Evolutionary conservation across 2,113 vertebrate species (phyloP), one percentile per base, ranked within the genome.

Genomic region (Psittacus erithacus): DNA sequence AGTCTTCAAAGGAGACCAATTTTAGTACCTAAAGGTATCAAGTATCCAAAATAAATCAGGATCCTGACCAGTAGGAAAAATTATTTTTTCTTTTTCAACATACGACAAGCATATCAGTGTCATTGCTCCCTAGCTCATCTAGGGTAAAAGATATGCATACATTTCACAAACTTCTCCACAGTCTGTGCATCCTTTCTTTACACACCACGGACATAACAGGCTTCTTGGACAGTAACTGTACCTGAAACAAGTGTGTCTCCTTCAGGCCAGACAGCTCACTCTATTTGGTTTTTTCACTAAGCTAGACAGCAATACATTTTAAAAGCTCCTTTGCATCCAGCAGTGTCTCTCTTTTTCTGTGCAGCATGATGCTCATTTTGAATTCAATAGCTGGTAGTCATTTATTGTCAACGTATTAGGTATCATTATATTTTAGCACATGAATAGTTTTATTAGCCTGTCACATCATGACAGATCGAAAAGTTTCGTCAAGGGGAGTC

Each of bases 381-480:
- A 80, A 88, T 86, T 91, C 86, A 68, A 57, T 69, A 90, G 64
- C 79, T 90, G 35, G 59, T 93, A 94, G 85, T 33, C 17, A 96
- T 97, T 96, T 96, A 94, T 89, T 96, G 88, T 92, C 82, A 92
- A 93, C 87, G 49, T 79, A 94, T 83, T 97, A 95, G 79, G 76
- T 67, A 83, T 90, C 88, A 86, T 95, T 96, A 94, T 82, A 76
- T 89, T 62, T 94, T 91, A 82, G 84, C 96, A 95, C 95, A 97
- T 95, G 94, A 92, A 31, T 86, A 82, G 95, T 82, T 97, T 98
- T 96, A 96, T 96, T 91, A 92, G 86, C 62, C 94, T 97, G 87
- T 93, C 95, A 97, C 76, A 96, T 96, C 90, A 94, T 95, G 95
- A 97, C 91, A 95, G 69, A 95, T 94, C 79, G 90, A 83, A 96